A percentile compares a stretch with the other conserved stretches of the same genome.
These are phyloP conservation scores for Pelecanus crispus DNA, from an alignment of 2,113 vertebrate genomes.

Conservation along the genomic window DNA sequence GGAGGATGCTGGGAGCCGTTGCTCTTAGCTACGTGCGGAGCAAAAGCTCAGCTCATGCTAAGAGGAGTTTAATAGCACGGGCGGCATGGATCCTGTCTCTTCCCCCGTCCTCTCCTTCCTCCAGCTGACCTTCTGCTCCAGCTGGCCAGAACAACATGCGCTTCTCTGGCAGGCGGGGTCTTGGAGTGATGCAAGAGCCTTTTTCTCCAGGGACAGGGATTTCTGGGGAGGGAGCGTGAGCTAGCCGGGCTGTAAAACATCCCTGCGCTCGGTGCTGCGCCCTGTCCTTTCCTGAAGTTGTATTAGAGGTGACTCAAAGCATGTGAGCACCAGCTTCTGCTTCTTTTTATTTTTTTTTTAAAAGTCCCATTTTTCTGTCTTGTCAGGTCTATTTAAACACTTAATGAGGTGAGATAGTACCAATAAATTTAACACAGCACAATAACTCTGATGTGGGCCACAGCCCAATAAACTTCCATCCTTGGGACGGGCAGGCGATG, in stretches of 20 bases:
- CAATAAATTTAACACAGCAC: conserved; percentile 76
- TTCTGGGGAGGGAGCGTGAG: background rate
- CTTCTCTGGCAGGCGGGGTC: background rate
- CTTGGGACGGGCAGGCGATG: conserved; percentile 46
- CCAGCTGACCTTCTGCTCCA: background rate
- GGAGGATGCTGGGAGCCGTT: background rate
- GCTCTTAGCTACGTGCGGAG: background rate
- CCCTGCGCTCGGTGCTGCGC: fast-evolving
- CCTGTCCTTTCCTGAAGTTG: background rate
- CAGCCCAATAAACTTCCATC: conserved; percentile 69
- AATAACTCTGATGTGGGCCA: conserved; percentile 69
- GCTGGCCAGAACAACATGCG: background rate
- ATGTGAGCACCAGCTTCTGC: background rate
- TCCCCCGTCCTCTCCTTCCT: background rate
- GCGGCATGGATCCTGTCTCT: background rate
- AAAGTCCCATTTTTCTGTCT: conserved; percentile 71
- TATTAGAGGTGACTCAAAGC: conserved; percentile 58
- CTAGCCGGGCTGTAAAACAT: background rate
- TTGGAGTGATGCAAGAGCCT: background rate
- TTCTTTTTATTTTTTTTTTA: background rate
- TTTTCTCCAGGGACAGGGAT: background rate
- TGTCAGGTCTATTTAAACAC: conserved; percentile 79
- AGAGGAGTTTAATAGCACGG: fast-evolving
- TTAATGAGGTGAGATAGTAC: conserved; percentile 77
- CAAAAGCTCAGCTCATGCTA: background rate